phyloP scores from a whole-genome alignment of 2,113 vertebrate species.

The Gymnarchus niloticus region DNA sequence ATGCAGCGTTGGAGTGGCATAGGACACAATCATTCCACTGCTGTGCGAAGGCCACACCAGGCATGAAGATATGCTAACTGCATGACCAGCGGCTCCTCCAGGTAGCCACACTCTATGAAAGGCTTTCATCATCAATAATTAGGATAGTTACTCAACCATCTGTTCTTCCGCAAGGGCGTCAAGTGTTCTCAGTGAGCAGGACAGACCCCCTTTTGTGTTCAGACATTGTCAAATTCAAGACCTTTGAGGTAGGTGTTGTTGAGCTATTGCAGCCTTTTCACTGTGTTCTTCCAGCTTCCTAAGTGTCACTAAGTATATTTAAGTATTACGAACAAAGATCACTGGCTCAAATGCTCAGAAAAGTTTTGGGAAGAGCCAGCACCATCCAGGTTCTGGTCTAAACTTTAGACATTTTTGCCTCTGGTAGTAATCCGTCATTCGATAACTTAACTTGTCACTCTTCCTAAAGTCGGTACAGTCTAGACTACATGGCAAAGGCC shows the following conservation, averaged over 20 bases:
- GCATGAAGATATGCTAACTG: neutral
- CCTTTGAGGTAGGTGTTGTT: neutral
- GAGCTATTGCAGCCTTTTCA: neutral
- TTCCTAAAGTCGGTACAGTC: slow-evolving; percentile 25
- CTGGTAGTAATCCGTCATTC: slow-evolving; percentile 19
- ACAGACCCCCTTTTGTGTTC: too few species aligned
- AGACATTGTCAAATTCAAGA: too few species aligned
- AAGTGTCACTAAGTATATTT: neutral
- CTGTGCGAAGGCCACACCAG: neutral
- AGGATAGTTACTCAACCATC: neutral
- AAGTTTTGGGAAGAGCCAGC: neutral
- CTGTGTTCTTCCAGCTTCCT: neutral
- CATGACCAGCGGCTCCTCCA: neutral
- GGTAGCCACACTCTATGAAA: neutral
- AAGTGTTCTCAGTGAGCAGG: too few species aligned
- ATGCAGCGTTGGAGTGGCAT: neutral
- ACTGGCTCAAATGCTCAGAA: neutral
- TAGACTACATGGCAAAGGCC: slow-evolving; percentile 24
- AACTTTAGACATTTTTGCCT: neutral
- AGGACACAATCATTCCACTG: neutral
- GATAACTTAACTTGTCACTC: slow-evolving; percentile 42
- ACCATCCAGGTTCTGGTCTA: neutral
- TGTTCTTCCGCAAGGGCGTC: neutral
- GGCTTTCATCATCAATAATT: neutral
- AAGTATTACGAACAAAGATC: neutral